Evolutionary conservation across 2,113 vertebrate species (phyloP), one percentile per base, ranked within the genome.

Genomic region (Colossoma macropomum): DNA sequence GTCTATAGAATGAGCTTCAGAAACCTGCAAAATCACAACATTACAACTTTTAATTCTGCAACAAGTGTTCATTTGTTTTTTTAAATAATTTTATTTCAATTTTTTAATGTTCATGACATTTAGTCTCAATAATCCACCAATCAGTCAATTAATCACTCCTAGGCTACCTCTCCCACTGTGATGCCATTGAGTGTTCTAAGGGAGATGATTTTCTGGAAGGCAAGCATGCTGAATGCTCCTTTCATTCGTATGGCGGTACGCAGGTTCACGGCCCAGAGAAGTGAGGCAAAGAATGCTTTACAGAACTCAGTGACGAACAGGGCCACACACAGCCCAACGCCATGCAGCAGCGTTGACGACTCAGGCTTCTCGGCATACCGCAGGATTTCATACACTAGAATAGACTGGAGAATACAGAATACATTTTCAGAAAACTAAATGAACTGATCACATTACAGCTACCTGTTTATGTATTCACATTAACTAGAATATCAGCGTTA

Each of bases 261-360:
- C 77, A 96, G 88, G 83, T 94, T 96, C 10, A 96, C 0, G 0
- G 95, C 95, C 95, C 94, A 96, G 32, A 95, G 41, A 13, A 94
- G 65, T 0, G 94, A 90, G 27, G 93, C 75, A 0, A 94, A 89
- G 85, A 94, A 85, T 6, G 88, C 91, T 86, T 96, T 96, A 79
- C 69, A 63, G 75, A 95, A 89, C 84, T 96, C 95, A 0, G 94
- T 77, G 69, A 38, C 10, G 76, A 96, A 96, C 80, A 96, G 88
- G 17, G 90, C 94, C 0, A 93, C 2, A 32, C 94, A 93, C 76
- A 96, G 88, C 50, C 94, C 90, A 0, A 94, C 10, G 3, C 95
- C 94, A 1, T 90, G 12, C 52, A 45, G 11, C 54, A 91, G 0
- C 0, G 88, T 85, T 1, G 86, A 81, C 0, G 8, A 0, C 0